Percentiles rank a stretch among this genome's conserved stretches.
phyloP scores from a whole-genome alignment of 2,797 vertebrate genomes.

The Todus mexicanus region DNA sequence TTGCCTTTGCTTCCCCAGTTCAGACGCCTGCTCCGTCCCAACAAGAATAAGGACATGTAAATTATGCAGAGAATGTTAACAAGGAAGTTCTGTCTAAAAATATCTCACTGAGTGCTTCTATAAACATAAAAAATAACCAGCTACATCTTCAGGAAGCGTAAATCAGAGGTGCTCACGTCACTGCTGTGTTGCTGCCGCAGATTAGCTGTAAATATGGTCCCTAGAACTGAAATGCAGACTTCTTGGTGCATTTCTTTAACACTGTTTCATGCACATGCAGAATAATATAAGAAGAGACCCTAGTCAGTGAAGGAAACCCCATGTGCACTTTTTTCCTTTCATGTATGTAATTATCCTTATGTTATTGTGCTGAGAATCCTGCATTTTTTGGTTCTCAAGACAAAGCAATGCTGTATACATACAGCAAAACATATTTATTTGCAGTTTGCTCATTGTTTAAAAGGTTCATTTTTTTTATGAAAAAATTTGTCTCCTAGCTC shows the following conservation, averaged over 20 bases:
- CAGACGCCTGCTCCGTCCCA: background rate
- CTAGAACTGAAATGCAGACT: background rate
- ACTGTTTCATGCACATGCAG: background rate
- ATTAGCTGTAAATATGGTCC: background rate
- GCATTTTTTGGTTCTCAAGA: background rate
- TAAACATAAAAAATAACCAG: background rate
- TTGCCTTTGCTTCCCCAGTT: background rate
- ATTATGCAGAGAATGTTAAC: conserved; percentile 1
- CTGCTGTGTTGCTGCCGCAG: background rate
- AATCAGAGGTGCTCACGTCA: background rate
- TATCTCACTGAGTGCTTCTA: background rate
- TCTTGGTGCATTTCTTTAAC: background rate
- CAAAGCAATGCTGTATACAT: background rate
- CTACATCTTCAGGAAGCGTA: background rate
- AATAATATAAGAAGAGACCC: background rate
- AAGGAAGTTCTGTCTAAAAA: background rate
- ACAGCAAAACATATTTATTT: background rate
- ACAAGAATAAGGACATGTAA: background rate
- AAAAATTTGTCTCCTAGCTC: background rate
- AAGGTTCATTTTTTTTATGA: background rate
- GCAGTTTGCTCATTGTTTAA: background rate
- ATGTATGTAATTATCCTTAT: background rate
- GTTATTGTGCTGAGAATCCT: background rate
- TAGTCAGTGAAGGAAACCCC: background rate
- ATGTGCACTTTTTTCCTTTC: background rate